phyloP scores from a whole-genome alignment of 1,140 invertebrate species.

The Aphaenogaster rudis region DNA sequence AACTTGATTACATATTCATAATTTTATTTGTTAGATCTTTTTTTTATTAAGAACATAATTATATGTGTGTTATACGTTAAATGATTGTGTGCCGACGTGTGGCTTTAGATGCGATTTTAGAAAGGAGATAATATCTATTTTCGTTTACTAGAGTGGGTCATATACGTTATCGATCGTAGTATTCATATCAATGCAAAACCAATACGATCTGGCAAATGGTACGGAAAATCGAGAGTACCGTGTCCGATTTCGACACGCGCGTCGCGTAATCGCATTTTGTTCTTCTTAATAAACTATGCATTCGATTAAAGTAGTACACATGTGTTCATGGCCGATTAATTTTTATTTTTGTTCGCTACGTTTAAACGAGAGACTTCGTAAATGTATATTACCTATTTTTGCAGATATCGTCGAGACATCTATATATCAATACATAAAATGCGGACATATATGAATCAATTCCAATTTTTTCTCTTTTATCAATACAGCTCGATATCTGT shows the following conservation, averaged over 20 bases:
- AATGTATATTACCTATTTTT: conserved; percentile 12
- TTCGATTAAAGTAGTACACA: conserved; percentile 18
- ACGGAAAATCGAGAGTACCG: conserved; percentile 40
- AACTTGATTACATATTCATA: neutral
- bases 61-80: neutral
- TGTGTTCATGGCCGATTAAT: neutral
- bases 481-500: neutral
- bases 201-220: conserved; percentile 34
- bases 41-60: neutral
- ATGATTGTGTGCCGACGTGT: neutral
- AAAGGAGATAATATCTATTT: neutral
- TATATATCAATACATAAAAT: neutral
- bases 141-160: neutral
- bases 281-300: conserved; percentile 45
- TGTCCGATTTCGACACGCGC: conserved; percentile 26
- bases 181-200: conserved; percentile 13
- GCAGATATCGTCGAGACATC: neutral
- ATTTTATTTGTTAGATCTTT: neutral
- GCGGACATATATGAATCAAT: neutral
- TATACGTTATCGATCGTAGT: conserved; percentile 10
- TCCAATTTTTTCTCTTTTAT: neutral
- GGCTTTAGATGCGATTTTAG: neutral
- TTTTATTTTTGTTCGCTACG: neutral
- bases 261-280: conserved; percentile 24
- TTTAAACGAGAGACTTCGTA: neutral